Percentiles rank a stretch among this genome's conserved stretches.
phyloP scores from a whole-genome alignment of 2,797 vertebrate species.

The Staurois parvus region DNA sequence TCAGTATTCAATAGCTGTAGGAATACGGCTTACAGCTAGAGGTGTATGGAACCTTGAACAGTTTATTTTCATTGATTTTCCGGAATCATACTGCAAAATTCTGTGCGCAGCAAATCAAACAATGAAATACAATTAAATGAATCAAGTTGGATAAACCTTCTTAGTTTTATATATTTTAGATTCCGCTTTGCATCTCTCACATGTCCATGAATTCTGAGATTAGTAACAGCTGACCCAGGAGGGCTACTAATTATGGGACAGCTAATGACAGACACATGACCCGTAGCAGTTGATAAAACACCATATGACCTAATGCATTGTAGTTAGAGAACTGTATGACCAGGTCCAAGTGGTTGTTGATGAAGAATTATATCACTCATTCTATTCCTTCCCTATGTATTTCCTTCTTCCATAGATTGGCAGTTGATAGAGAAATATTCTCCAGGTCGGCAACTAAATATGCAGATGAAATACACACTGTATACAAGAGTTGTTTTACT shows the following conservation, averaged over 20 bases:
- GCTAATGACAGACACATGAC: background rate
- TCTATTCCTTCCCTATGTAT: too few relatives aligned
- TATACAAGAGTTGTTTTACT: too few relatives aligned
- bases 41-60: background rate
- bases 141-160: background rate
- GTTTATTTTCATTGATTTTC: constrained; percentile 2
- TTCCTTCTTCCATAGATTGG: too few relatives aligned
- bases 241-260: background rate
- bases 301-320: too few relatives aligned
- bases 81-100: background rate
- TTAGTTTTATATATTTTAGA: background rate
- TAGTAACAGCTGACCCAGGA: background rate
- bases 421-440: too few relatives aligned
- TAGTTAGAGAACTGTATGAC: too few relatives aligned
- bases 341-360: too few relatives aligned
- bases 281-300: background rate
- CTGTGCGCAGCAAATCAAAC: background rate
- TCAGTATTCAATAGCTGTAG: background rate
- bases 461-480: too few relatives aligned
- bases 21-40: background rate
- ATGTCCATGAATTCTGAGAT: background rate
- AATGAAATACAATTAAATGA: background rate
- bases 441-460: too few relatives aligned
- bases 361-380: too few relatives aligned
- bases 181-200: background rate